Evolutionary conservation across 2,888 invertebrate species (phyloP).

Genomic region (Carpatolechia fugitivella): DNA sequence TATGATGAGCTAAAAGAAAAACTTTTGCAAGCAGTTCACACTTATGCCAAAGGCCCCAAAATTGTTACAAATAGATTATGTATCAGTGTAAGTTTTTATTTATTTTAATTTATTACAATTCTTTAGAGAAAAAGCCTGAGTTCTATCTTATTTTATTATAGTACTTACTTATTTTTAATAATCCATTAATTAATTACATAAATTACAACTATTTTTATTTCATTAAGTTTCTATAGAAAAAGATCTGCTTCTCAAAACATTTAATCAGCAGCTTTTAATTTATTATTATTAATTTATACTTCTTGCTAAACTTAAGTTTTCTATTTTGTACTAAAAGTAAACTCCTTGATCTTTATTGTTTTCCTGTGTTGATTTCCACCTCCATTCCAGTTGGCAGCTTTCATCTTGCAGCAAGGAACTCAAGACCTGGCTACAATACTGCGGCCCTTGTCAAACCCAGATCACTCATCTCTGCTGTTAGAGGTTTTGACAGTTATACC

Average conservation of each 20-base stretch:
- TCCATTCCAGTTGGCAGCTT: constrained; percentile 86
- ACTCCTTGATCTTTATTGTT: background rate
- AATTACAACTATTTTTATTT: too few species aligned
- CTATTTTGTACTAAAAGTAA: background rate
- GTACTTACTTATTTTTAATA: too few species aligned
- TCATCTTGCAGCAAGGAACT: constrained; percentile 84
- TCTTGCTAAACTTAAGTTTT: background rate
- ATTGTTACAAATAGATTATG: constrained; percentile 92
- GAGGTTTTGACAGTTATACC: constrained; percentile 93
- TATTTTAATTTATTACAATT: background rate
- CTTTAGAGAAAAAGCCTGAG: background rate
- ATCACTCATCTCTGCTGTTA: constrained; percentile 78
- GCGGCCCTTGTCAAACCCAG: constrained; percentile 77
- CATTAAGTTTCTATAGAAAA: too few species aligned
- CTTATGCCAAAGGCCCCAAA: constrained; percentile 89
- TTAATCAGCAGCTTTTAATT: background rate
- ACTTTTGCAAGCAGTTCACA: constrained; percentile 86
- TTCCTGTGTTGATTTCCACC: background rate
- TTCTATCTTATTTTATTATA: too few species aligned
- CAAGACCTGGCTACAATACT: constrained; percentile 88
- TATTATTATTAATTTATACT: background rate
- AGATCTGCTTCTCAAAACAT: background rate
- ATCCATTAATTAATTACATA: too few species aligned
- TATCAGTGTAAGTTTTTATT: constrained; percentile 84
- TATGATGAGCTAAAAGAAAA: constrained; percentile 87